phyloP scores from a whole-genome alignment of 2,113 vertebrate genomes.

The Corvus cornix region DNA sequence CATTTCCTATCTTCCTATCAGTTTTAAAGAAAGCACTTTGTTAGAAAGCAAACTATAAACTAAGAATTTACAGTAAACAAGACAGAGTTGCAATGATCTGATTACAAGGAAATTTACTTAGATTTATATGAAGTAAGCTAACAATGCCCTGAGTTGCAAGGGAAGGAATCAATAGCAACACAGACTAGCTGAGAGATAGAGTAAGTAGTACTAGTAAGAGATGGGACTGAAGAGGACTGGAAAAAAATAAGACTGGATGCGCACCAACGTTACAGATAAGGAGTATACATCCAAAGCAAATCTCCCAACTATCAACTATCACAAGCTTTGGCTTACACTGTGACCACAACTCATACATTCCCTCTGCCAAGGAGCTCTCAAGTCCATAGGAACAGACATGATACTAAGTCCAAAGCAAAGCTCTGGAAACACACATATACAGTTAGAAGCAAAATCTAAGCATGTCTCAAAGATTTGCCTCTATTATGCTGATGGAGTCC shows the following conservation, averaged over 20 bases:
- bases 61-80: neutral
- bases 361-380: neutral
- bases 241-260: neutral
- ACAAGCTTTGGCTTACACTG: neutral
- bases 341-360: neutral
- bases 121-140: neutral
- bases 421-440: neutral
- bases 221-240: neutral
- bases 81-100: neutral
- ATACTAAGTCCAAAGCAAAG: neutral
- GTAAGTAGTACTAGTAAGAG: neutral
- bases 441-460: neutral
- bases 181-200: neutral
- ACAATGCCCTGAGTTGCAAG: neutral
- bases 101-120: neutral
- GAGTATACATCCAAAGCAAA: neutral
- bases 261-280: neutral
- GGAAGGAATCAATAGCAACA: neutral
- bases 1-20: neutral
- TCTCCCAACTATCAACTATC: neutral
- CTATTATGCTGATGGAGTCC: neutral
- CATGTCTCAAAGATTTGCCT: neutral
- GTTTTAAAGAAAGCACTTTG: neutral
- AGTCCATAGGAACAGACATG: neutral
- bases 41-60: neutral